Evolutionary conservation across 2,888 invertebrate species (phyloP), one percentile per base, ranked within the genome.

Genomic region (Stenichneumon culpator): DNA sequence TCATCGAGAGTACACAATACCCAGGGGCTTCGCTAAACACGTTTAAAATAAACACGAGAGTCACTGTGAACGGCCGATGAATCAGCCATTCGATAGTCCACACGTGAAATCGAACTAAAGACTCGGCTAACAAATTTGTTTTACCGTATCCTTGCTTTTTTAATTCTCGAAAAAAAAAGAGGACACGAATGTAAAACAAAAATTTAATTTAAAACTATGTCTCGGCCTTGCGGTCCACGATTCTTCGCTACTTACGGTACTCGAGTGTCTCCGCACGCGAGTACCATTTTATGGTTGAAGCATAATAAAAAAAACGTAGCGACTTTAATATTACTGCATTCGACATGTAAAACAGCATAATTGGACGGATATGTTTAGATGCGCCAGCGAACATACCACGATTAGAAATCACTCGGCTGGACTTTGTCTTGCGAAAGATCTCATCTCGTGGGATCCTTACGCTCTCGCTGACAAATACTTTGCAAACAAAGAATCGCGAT

Each of bases 351-450:
- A 89, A 86, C 86, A 89, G 81, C 81, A 85, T 90, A 91, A 91
- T 91, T 90, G 89, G 87, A 68, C 86, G 91, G 88, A 90, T 88
- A 88, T 86, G 85, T 89, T 90, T 90, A 90, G 88, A 88, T 88
- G 84, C 89, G 89, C 86, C 78, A 86, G 69, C 44, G 44, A 50
- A 32, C 84, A 84, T 73, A 16, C 14, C 83, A 79, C 79, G 83
- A 84, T 80, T 84, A 84, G 82, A 54, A 84, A 70, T 73, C 69
- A 67, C 60, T 77, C 47, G 47, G 25, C 70, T 19, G 60, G 57
- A 69, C 32, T 39, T 68, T 60, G 50, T 52, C 54, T 84, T 79
- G 83, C 82, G 72, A 83, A 83, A 84, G 50, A 65, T 47, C 52
- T 74, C 52, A 63, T 72, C 50, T 77, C 65, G 75, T 72, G 14